Base-by-base conservation (phyloP, 2,797 vertebrate species). In the Paramormyrops hopkinsi region DNA sequence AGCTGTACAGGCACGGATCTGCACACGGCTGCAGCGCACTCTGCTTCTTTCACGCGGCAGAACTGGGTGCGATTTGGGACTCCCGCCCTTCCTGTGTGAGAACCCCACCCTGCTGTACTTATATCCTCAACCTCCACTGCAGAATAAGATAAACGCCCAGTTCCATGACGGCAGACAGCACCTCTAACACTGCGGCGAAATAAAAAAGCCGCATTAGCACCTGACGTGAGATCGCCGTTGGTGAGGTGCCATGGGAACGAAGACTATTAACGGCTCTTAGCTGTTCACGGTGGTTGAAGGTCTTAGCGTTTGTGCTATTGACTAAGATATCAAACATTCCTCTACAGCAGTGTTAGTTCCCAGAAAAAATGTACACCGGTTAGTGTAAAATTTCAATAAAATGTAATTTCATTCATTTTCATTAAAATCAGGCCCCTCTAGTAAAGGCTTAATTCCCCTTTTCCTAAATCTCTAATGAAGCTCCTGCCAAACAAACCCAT, bases 11-110 rank as follows among this genome's bases (percentile, higher is more conserved):
- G 73, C 76, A 91, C 33, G 46, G 11, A 9, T 8, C 82, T 50
- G 29, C 82, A 9, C 37, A 7, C 4, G 11, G 82, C 82, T 44
- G 29, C 19, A 88, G 73, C 19, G 59, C 3, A 7, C 14, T 53
- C 44, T 88, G 6, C 54, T 33, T 25, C 62, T 44, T 11, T 44
- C 51, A 83, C 89, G 2, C 17, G 3, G 8, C 48, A 5, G 29
- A 48, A 25, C 7, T 41, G 69, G 82, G 54, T 73, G 25, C 62
- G 56, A 50, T 54, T 22, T 4, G 7, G 22, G 48, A 48, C 83
- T 82, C 12, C 62, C 76, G 7, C 87, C 88, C 88, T 86, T 89
- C 88, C 88, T 89, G 88, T 89, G 88, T 69, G 37, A 86, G 12
- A 44, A 86, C 88, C 14, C 41, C 79, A 14, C 88, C 88, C 88